Base-by-base conservation (phyloP, 2,888 invertebrate species). In the Autographa pulchrina region DNA sequence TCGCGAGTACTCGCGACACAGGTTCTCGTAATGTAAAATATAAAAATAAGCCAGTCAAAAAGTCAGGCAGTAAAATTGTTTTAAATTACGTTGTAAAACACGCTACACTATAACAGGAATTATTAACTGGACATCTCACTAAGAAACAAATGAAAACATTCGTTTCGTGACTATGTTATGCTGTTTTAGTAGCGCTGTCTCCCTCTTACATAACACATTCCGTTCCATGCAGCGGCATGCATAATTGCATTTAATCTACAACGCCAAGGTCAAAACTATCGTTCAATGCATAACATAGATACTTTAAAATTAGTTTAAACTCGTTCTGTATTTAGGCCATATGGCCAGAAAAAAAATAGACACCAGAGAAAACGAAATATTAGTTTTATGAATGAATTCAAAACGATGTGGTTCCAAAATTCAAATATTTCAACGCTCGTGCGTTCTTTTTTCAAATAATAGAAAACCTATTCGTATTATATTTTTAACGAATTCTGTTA, bases 211-310 rank as follows among this genome's bases (percentile, higher is more conserved):
- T 72, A 77, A 69, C 59, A 73, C 84, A 88, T 88, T 86, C 85
- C 83, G 74, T 76, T 80, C 68, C 80, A 71, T 71, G 68, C 73
- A 72, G 64, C 72, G 73, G 81, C 82, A 81, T 85, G 81, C 86
- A 81, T 85, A 86, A 87, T 87, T 85, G 87, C 83, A 86, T 85
- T 82, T 78, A 80, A 83, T 66, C 72, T 68, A 77, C 82, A 31
- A 43, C 64, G 64, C 76, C 85, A 88, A 86, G 88, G 89, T 84
- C 82, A 80, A 73, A 75, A 70, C 78, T 77, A 80, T 80, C 70
- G 75, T 76, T 78, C 64, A 67, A 70, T 79, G 66, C 67, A 77
- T 52, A 31, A 69, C 70, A 61, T 70, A 62, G 54, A 69, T 71
- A 74, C 80, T 77, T 60, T 68, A 48, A 54, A 70, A 72, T 52